Percentiles rank a stretch among this genome's conserved stretches.
Conservation (phyloP, 2,797 vertebrate species). For the Oreochromis mossambicus region DNA sequence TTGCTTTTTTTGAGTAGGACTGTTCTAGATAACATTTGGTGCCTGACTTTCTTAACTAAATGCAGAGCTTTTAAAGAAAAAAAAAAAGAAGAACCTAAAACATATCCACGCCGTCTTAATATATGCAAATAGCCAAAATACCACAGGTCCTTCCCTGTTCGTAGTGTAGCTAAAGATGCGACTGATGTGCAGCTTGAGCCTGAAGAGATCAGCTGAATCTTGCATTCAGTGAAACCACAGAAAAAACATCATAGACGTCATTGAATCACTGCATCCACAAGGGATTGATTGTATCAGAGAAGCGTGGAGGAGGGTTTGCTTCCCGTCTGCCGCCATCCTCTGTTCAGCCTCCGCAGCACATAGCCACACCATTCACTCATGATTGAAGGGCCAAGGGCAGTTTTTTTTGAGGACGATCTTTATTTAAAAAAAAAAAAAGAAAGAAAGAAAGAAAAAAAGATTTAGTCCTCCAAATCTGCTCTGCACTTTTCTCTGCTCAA, state of each 20-base stretch:
- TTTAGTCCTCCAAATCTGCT: neutral
- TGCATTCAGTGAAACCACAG: neutral
- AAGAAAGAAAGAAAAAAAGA: neutral
- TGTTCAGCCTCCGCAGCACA: neutral
- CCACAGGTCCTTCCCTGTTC: constrained; percentile 12
- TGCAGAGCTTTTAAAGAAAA: constrained; percentile 48
- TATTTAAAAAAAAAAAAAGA: neutral
- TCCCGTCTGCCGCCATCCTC: neutral
- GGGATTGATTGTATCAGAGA: neutral
- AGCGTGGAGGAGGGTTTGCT: neutral
- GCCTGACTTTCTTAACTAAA: constrained; percentile 61
- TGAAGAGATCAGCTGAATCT: neutral
- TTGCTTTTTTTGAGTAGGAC: constrained; percentile 60
- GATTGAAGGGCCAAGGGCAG: neutral
- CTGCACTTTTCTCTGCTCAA: neutral
- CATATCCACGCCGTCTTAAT: constrained; percentile 31
- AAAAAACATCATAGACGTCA: neutral
- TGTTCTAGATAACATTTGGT: constrained; percentile 51
- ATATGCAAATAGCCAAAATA: constrained; percentile 57
- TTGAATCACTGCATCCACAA: neutral
- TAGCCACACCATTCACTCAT: neutral
- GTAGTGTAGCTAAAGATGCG: constrained; percentile 1
- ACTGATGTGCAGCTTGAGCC: neutral
- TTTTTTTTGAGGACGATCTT: neutral
- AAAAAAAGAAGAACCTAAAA: neutral